These are phyloP conservation scores for Mustela nigripes DNA, from an alignment of 2,113 vertebrate genomes.

Conservation along the genomic window DNA sequence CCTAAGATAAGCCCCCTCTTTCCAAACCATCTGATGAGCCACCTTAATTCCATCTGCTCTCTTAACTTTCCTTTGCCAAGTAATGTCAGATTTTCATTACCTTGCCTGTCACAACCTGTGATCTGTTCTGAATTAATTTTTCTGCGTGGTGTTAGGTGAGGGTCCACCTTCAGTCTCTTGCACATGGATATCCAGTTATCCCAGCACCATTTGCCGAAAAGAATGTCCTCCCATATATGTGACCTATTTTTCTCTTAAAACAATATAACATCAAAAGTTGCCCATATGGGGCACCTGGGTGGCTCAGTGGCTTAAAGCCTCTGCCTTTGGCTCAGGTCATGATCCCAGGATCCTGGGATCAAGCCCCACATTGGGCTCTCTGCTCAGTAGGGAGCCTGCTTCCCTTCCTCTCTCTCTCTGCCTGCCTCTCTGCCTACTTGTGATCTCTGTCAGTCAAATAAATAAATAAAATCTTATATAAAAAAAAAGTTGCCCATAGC, in stretches of 20 bases:
- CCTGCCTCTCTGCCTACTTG: no score
- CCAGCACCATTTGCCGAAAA: neutral
- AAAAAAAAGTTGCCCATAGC: neutral
- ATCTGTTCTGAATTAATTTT: neutral
- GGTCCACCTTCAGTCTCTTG: neutral
- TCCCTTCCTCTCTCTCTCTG: no score
- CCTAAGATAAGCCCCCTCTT: neutral
- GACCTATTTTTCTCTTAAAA: slow-evolving; percentile 34
- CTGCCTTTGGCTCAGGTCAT: no score
- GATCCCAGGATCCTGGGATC: no score
- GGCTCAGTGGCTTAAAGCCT: no score
- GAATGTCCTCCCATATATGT: neutral
- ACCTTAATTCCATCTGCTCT: neutral
- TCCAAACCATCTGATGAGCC: neutral
- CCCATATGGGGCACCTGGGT: neutral
- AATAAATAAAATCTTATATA: no score
- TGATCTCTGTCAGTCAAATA: no score
- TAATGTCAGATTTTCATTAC: neutral
- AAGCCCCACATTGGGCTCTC: no score
- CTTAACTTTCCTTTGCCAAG: neutral
- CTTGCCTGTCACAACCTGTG: neutral
- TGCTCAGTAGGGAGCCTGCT: no score
- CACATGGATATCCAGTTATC: neutral
- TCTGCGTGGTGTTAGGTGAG: neutral
- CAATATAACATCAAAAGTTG: neutral